Percentiles rank a stretch among this genome's conserved stretches.
Evolutionary conservation across 2,888 invertebrate species (phyloP).

Genomic region (Pocota personata): DNA sequence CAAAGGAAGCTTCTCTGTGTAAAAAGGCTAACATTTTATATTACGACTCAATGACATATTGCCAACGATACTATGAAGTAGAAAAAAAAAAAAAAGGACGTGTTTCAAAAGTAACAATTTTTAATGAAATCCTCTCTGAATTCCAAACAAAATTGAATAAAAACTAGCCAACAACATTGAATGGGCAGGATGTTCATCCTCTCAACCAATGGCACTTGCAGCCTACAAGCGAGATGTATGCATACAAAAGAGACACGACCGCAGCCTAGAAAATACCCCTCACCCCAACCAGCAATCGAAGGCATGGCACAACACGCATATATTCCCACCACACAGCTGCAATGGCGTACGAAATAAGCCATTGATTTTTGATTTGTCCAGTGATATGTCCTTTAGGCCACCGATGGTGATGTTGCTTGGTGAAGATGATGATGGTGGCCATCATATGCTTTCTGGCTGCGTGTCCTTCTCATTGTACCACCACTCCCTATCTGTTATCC

Average conservation of each 20-base stretch:
- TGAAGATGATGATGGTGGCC: constrained; percentile 47
- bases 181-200: constrained; percentile 9
- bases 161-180: constrained; percentile 19
- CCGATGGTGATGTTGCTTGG: constrained; percentile 53
- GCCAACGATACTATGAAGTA: background rate
- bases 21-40: background rate
- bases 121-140: constrained; percentile 23
- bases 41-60: background rate
- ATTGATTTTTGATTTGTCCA: constrained; percentile 72
- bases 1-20: background rate
- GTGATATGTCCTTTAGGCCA: constrained; percentile 67
- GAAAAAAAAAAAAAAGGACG: background rate
- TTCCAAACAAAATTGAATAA: constrained; percentile 53
- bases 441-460: constrained; percentile 40
- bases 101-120: constrained; percentile 31
- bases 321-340: constrained; percentile 36
- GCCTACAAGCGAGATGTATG: constrained; percentile 29
- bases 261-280: constrained; percentile 7
- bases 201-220: constrained; percentile 38
- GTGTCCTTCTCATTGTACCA: constrained; percentile 34
- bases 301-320: constrained; percentile 18
- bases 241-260: constrained; percentile 42
- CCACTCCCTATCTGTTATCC: constrained; percentile 33
- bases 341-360: constrained; percentile 58
- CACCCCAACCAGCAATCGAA: background rate